These are phyloP conservation scores for Temnothorax rugatulus DNA, from an alignment of 2,888 invertebrate genomes.

Conservation along the genomic window DNA sequence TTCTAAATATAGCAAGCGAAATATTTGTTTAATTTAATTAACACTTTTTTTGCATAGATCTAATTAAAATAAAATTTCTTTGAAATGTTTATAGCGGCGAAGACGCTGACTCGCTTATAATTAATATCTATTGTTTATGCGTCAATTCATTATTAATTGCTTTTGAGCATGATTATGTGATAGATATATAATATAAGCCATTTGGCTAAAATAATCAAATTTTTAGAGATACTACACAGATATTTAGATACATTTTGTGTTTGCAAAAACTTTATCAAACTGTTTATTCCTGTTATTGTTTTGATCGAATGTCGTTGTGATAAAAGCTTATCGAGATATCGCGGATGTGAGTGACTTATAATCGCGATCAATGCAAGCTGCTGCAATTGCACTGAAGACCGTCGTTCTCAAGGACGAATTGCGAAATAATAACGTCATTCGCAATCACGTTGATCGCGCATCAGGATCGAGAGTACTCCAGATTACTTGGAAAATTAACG, in stretches of 20 bases:
- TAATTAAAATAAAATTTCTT: neutral
- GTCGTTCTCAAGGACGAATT: slow-evolving; percentile 30
- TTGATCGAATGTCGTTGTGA: slow-evolving; percentile 14
- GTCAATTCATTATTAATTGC: neutral
- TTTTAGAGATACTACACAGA: neutral
- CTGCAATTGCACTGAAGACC: neutral
- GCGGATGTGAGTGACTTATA: neutral
- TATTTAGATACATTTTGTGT: slow-evolving; percentile 11
- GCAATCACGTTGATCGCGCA: slow-evolving; percentile 6
- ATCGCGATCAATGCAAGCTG: slow-evolving; percentile 3
- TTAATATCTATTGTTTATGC: neutral
- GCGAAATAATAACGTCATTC: slow-evolving; percentile 21
- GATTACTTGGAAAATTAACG: slow-evolving; percentile 1
- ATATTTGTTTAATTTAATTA: slow-evolving; percentile 1
- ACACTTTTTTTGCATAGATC: neutral
- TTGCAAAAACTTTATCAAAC: neutral
- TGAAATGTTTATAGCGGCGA: neutral
- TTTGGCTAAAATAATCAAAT: neutral
- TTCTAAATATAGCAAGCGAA: neutral
- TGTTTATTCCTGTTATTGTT: neutral
- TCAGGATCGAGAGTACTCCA: neutral
- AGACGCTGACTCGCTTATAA: neutral
- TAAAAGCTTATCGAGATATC: slow-evolving; percentile 45
- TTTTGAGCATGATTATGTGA: neutral
- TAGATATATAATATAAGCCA: neutral